These are phyloP conservation scores for Poecilia gillii DNA, from an alignment of 2,797 vertebrate genomes.

Conservation along the genomic window DNA sequence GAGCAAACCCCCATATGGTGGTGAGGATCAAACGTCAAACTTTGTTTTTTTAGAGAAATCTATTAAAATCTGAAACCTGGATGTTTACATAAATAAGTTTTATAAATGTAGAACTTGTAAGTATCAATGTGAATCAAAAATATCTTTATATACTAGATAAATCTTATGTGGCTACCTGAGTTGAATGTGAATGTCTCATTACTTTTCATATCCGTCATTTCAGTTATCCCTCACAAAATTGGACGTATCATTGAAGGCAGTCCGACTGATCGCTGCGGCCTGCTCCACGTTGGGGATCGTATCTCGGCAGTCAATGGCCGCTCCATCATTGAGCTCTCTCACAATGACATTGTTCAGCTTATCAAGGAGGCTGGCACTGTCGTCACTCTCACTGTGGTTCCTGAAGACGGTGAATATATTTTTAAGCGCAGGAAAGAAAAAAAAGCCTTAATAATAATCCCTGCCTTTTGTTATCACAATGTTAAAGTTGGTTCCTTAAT, in stretches of 20 bases:
- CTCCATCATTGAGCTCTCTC: constrained; percentile 93
- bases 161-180: background rate
- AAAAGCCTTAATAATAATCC: background rate
- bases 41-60: background rate
- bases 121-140: background rate
- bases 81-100: no score
- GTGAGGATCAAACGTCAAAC: constrained; percentile 74
- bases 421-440: background rate
- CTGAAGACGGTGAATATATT: constrained; percentile 89
- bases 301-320: constrained; percentile 96
- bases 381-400: constrained; percentile 93
- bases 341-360: constrained; percentile 95
- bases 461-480: background rate
- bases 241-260: constrained; percentile 96
- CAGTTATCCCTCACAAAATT: constrained; percentile 98
- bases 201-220: constrained; percentile 24
- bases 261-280: constrained; percentile 93
- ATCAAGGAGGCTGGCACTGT: constrained; percentile 94
- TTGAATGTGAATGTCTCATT: constrained; percentile 7
- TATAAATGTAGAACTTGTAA: background rate
- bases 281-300: constrained; percentile 94
- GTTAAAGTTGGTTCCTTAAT: background rate
- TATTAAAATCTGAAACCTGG: background rate
- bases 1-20: constrained; percentile 92
- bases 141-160: background rate